Percentiles rank a stretch among this genome's conserved stretches.
phyloP scores from a whole-genome alignment of 2,113 vertebrate species.

The Paracanthobrama guichenoti region DNA sequence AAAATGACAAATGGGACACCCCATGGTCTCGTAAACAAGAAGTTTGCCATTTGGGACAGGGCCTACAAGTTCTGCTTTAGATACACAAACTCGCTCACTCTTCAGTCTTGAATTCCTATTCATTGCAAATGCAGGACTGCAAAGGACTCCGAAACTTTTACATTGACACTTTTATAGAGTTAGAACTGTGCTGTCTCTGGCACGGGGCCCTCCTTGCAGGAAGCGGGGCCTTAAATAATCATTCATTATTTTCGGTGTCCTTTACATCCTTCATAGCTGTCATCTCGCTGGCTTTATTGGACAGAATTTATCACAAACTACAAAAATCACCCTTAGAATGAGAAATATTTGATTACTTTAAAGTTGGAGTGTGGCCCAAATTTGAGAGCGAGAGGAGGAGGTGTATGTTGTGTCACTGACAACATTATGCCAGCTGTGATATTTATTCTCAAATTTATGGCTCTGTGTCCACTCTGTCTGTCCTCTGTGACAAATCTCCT shows the following conservation, averaged over 20 bases:
- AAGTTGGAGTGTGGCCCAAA: slow-evolving; percentile 16
- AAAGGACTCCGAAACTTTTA: slow-evolving; percentile 18
- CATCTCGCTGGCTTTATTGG: slow-evolving; percentile 27
- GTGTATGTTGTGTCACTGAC: slow-evolving; percentile 6
- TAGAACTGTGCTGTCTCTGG: slow-evolving; percentile 19
- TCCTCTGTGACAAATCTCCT: slow-evolving; percentile 36
- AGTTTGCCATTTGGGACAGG: neutral
- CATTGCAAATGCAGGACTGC: neutral
- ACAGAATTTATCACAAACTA: slow-evolving; percentile 43
- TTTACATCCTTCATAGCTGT: slow-evolving; percentile 41
- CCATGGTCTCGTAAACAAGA: neutral
- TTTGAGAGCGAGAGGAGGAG: neutral
- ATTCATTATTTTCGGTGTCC: slow-evolving; percentile 16
- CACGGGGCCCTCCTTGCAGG: neutral
- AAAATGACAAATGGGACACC: slow-evolving; percentile 15
- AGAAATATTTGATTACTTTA: slow-evolving; percentile 40
- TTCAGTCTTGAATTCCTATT: neutral
- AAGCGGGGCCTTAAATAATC: slow-evolving; percentile 41
- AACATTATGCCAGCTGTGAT: slow-evolving; percentile 20
- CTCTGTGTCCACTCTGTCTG: slow-evolving; percentile 14
- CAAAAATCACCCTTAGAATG: slow-evolving; percentile 35
- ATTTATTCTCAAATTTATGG: slow-evolving; percentile 32
- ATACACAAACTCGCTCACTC: neutral
- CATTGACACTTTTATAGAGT: slow-evolving; percentile 37
- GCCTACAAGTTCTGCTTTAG: neutral